A percentile compares a stretch with the other conserved stretches of the same genome.
Conservation (phyloP, 2,888 invertebrate species). For the Macropis europaea region DNA sequence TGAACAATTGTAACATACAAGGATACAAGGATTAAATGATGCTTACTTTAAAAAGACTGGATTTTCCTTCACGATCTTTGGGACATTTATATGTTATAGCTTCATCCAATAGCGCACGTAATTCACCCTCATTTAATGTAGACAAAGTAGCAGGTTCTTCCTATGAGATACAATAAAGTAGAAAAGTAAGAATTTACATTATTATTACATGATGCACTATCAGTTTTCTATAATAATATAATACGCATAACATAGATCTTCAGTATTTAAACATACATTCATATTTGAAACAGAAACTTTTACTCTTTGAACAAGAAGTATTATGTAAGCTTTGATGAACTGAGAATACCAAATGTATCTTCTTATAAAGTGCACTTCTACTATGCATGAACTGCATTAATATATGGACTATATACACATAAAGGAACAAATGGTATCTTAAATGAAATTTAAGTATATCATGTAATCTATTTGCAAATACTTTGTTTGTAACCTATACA, state of each 20-base stretch:
- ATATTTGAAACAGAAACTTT: slow-evolving; percentile 27
- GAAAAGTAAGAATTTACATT: not conserved
- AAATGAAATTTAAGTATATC: not conserved
- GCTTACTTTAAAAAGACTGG: slow-evolving; percentile 89
- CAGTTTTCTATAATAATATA: not conserved
- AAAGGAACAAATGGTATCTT: not conserved
- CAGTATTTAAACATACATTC: not conserved
- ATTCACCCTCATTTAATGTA: slow-evolving; percentile 87
- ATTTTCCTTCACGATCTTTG: slow-evolving; percentile 92
- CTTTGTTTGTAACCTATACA: slow-evolving; percentile 49
- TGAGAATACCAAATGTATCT: slow-evolving; percentile 6
- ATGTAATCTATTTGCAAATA: not conserved
- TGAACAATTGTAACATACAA: not conserved
- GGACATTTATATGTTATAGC: slow-evolving; percentile 92
- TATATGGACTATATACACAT: not conserved
- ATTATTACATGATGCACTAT: not conserved
- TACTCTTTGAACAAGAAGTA: slow-evolving; percentile 14
- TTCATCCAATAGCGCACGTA: slow-evolving; percentile 90
- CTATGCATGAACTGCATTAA: not conserved
- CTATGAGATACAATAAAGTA: slow-evolving; percentile 64
- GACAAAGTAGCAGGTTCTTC: slow-evolving; percentile 78
- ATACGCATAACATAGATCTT: not conserved
- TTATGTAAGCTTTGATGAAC: slow-evolving; percentile 53
- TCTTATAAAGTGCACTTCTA: not conserved
- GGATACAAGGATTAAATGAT: not conserved